These are phyloP conservation scores for Punctoribates punctum DNA, from an alignment of 2,888 invertebrate genomes.

Conservation along the genomic window DNA sequence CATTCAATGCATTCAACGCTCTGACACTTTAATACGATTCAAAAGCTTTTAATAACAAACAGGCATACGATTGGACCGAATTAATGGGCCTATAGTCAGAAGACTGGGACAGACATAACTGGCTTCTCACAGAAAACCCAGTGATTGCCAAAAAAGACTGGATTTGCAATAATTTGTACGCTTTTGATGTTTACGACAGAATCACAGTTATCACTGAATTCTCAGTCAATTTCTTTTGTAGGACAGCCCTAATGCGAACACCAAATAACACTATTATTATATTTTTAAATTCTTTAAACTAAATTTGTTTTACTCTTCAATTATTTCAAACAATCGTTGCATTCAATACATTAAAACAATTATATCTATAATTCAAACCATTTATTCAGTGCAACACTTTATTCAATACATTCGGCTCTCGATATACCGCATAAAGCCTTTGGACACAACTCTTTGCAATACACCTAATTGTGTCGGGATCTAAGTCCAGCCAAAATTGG, in stretches of 20 bases:
- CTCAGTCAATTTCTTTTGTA: conserved; percentile 13
- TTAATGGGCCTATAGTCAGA: conserved; percentile 8
- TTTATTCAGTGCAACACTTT: no score
- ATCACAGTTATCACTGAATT: conserved; percentile 11
- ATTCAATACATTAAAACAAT: no score
- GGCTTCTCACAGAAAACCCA: conserved; percentile 17
- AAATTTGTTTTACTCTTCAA: no score
- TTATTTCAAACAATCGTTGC: no score
- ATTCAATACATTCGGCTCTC: no score
- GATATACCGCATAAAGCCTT: no score
- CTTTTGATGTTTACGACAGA: conserved; percentile 18
- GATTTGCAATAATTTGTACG: neutral
- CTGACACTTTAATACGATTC: conserved; percentile 22
- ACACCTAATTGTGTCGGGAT: neutral
- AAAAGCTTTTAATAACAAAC: conserved; percentile 16
- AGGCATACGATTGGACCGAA: conserved; percentile 3
- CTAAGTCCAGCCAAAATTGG: neutral
- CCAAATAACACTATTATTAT: neutral
- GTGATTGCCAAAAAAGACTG: neutral
- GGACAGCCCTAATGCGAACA: neutral
- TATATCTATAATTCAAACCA: no score
- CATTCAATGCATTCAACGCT: neutral
- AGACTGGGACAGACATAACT: neutral
- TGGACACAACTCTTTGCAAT: no score
- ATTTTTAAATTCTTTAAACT: no score